Evolutionary conservation across 2,113 vertebrate species (phyloP).

Genomic region (Zootoca vivipara): DNA sequence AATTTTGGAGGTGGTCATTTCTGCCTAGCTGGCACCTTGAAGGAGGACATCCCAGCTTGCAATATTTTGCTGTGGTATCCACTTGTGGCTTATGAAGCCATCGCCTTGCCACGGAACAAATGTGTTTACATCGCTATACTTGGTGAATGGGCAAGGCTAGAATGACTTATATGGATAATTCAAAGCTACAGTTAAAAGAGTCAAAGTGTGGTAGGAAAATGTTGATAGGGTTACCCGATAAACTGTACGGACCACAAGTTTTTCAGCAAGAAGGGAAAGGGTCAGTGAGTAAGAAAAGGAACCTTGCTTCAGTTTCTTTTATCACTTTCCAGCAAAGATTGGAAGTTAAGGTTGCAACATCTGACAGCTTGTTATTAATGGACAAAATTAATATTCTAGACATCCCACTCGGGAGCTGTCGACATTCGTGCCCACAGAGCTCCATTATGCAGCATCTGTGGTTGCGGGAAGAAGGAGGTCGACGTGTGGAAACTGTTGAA

Average conservation of each 20-base stretch:
- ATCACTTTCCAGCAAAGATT: slow-evolving; percentile 4
- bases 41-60: background rate
- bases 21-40: too few species aligned
- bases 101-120: background rate
- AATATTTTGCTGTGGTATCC: background rate
- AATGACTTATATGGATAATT: background rate
- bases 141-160: background rate
- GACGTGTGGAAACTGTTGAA: slow-evolving; percentile 32
- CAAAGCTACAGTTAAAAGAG: background rate
- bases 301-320: slow-evolving; percentile 1
- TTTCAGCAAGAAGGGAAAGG: background rate
- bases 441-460: rapidly evolving
- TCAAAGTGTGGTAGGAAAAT: slow-evolving; percentile 32
- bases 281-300: slow-evolving; percentile 15
- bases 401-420: background rate
- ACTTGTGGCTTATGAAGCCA: background rate
- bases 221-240: background rate
- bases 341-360: slow-evolving; percentile 30
- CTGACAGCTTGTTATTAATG: slow-evolving; percentile 2
- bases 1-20: background rate
- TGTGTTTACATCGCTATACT: background rate
- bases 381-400: slow-evolving; percentile 15
- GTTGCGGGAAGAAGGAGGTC: slow-evolving; percentile 19
- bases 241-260: background rate
- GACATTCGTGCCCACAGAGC: background rate